These are phyloP conservation scores for Ormyrus labotus DNA, from an alignment of 2,888 invertebrate genomes.

Conservation along the genomic window DNA sequence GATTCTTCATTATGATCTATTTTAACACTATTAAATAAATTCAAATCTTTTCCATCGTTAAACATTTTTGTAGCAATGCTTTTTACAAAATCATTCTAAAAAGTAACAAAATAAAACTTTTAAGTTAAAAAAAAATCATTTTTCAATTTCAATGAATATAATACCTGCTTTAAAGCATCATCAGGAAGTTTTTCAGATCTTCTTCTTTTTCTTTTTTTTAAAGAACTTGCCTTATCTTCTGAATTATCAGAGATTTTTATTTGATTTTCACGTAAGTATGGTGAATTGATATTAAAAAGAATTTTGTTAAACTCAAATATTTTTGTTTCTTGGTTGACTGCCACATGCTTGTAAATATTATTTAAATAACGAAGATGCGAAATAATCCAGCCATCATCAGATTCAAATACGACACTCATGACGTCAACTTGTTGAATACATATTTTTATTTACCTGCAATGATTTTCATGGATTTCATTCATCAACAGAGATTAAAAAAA, in stretches of 20 bases:
- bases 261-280: slow-evolving; percentile 73
- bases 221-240: slow-evolving; percentile 66
- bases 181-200: slow-evolving; percentile 56
- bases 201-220: slow-evolving; percentile 66
- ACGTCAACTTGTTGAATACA: background rate
- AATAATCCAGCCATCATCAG: slow-evolving; percentile 76
- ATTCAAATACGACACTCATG: slow-evolving; percentile 75
- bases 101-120: slow-evolving; percentile 24
- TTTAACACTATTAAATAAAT: slow-evolving; percentile 62
- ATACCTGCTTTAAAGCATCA: slow-evolving; percentile 65
- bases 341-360: slow-evolving; percentile 74
- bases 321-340: slow-evolving; percentile 59
- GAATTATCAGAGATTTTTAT: slow-evolving; percentile 48
- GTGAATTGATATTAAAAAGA: slow-evolving; percentile 76
- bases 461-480: no score
- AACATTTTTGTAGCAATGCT: slow-evolving; percentile 63
- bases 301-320: slow-evolving; percentile 71
- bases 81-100: slow-evolving; percentile 69
- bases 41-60: slow-evolving; percentile 59
- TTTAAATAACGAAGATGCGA: slow-evolving; percentile 77
- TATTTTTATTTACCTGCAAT: no score
- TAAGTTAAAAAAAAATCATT: slow-evolving; percentile 16
- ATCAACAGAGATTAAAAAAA: no score
- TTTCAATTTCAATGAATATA: background rate
- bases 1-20: slow-evolving; percentile 72